These are phyloP conservation scores for Patagioenas fasciata DNA, from an alignment of 2,113 vertebrate species.

Conservation along the genomic window DNA sequence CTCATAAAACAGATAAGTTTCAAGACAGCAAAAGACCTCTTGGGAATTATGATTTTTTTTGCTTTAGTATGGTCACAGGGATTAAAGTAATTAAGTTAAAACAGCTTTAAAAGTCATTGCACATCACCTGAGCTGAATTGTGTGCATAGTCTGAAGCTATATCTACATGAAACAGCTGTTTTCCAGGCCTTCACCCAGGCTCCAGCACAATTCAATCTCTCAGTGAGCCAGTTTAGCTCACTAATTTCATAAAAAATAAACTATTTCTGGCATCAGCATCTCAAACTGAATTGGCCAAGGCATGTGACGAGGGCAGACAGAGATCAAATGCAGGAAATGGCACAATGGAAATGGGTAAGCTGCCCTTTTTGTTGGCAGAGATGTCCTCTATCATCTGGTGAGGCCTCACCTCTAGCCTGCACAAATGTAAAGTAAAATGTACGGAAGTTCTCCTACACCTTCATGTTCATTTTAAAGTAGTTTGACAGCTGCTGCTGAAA, in stretches of 20 bases:
- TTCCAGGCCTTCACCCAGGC: neutral
- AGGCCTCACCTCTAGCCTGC: neutral
- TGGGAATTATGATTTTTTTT: neutral
- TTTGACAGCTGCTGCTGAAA: neutral
- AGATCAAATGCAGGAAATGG: neutral
- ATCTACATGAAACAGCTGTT: neutral
- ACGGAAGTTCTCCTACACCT: neutral
- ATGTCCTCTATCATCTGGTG: neutral
- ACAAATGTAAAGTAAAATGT: neutral
- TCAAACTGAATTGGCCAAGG: neutral
- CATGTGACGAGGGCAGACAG: neutral
- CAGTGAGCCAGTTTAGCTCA: neutral
- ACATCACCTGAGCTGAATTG: neutral
- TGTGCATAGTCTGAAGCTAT: neutral
- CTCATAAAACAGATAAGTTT: neutral
- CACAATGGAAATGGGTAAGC: neutral
- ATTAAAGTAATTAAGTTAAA: slow-evolving; percentile 28
- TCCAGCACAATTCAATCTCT: neutral
- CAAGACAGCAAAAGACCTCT: neutral
- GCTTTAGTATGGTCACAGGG: neutral
- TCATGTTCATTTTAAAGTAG: neutral
- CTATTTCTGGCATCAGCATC: neutral
- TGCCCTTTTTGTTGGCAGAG: neutral
- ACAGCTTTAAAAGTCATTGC: neutral
- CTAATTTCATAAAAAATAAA: neutral